phyloP scores from a whole-genome alignment of 2,113 vertebrate genomes.

The Sitta europaea region DNA sequence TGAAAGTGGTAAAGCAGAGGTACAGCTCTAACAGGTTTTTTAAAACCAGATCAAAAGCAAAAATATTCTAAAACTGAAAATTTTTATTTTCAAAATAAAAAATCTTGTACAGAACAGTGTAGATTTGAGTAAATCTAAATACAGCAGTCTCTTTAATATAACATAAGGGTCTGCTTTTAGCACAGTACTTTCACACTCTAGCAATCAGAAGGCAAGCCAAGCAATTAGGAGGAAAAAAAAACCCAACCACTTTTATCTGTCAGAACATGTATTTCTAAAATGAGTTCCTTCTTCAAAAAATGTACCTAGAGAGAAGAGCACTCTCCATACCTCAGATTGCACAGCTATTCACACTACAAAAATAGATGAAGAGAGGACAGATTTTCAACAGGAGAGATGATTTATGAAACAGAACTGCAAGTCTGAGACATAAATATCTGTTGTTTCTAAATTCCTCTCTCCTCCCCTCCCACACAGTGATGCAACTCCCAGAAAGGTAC shows the following conservation, averaged over 20 bases:
- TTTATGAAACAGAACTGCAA: neutral
- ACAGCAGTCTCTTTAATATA: neutral
- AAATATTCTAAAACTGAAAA: neutral
- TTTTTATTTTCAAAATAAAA: slow-evolving; percentile 75
- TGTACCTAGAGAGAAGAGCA: neutral
- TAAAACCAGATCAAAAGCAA: neutral
- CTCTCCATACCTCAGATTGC: slow-evolving; percentile 16
- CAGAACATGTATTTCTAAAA: slow-evolving; percentile 1
- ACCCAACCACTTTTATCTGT: neutral
- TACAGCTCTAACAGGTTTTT: neutral
- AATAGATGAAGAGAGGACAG: neutral
- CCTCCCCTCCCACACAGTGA: neutral
- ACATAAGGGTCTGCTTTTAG: neutral
- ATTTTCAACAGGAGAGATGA: neutral
- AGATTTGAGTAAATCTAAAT: slow-evolving; percentile 41
- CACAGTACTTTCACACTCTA: neutral
- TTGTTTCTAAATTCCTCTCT: neutral
- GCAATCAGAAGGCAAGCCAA: slow-evolving; percentile 27
- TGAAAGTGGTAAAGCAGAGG: neutral
- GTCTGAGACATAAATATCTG: neutral
- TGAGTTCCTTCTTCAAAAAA: slow-evolving; percentile 16
- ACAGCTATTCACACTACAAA: neutral
- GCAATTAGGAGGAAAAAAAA: neutral
- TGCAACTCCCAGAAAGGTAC: neutral
- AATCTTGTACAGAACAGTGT: slow-evolving; percentile 45